phyloP scores from a whole-genome alignment of 1,140 invertebrate species.

The Aphis gossypii region DNA sequence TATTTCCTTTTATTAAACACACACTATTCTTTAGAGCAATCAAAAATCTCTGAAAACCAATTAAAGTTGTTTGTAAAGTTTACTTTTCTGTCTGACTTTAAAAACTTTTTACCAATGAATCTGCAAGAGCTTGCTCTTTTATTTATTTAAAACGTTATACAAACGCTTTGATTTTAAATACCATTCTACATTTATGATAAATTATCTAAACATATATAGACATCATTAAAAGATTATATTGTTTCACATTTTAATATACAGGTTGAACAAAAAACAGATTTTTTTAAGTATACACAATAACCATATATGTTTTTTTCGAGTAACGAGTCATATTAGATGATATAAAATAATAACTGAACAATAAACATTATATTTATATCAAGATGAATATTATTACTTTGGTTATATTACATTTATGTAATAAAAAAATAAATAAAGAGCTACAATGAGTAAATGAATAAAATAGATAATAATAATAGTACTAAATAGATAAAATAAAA shows the following conservation, averaged over 20 bases:
- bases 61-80: conserved; percentile 34
- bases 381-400: not conserved
- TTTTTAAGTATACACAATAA: not conserved
- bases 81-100: not conserved
- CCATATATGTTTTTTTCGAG: not conserved
- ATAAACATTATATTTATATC: not conserved
- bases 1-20: conserved; percentile 29
- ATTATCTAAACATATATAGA: not conserved
- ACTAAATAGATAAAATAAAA: not conserved
- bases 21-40: not conserved
- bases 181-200: not conserved
- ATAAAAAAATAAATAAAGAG: not conserved
- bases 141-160: not conserved
- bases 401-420: not conserved
- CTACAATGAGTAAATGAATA: too few species aligned
- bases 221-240: not conserved
- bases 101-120: conserved; percentile 14
- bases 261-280: not conserved
- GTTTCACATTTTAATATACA: not conserved
- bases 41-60: conserved; percentile 27
- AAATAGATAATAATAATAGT: too few species aligned
- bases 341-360: not conserved
- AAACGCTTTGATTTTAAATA: not conserved
- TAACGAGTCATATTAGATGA: not conserved
- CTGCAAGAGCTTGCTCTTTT: not conserved